These are phyloP conservation scores for Karalla daura DNA, from an alignment of 2,797 vertebrate genomes.

Conservation along the genomic window DNA sequence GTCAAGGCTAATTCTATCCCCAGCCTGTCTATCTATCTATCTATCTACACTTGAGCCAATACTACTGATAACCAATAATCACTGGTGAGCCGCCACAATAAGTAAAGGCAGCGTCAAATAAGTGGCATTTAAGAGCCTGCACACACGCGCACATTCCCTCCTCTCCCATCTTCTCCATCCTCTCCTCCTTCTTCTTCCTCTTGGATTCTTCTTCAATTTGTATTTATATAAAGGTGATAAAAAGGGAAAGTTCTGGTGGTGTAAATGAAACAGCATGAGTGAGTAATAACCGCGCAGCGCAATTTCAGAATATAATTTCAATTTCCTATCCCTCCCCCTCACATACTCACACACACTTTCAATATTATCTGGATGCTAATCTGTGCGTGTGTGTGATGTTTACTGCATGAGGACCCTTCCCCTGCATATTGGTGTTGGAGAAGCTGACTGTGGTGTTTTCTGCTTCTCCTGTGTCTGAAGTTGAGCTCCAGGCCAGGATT, in stretches of 20 bases:
- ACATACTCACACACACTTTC: not conserved
- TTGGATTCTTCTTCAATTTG: too few relatives aligned
- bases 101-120: constrained; percentile 40
- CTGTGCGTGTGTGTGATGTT: constrained; percentile 15
- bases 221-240: too few relatives aligned
- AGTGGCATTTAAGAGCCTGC: constrained; percentile 28
- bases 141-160: too few relatives aligned
- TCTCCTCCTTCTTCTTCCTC: constrained; percentile 15
- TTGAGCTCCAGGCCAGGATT: too few relatives aligned
- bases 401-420: constrained; percentile 18
- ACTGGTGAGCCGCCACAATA: constrained; percentile 37
- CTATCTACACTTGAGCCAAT: constrained; percentile 61
- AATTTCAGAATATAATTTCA: not conserved
- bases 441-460: constrained; percentile 41
- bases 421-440: constrained; percentile 53
- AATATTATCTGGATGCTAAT: constrained; percentile 19
- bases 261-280: constrained; percentile 13
- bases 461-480: constrained; percentile 22
- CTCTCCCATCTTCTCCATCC: constrained; percentile 14
- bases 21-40: constrained; percentile 48
- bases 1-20: constrained; percentile 60
- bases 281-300: not conserved
- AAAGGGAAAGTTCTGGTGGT: constrained; percentile 8
- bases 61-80: constrained; percentile 54
- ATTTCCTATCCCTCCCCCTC: not conserved